phyloP scores from a whole-genome alignment of 2,113 vertebrate species.

The Caranx ignobilis region DNA sequence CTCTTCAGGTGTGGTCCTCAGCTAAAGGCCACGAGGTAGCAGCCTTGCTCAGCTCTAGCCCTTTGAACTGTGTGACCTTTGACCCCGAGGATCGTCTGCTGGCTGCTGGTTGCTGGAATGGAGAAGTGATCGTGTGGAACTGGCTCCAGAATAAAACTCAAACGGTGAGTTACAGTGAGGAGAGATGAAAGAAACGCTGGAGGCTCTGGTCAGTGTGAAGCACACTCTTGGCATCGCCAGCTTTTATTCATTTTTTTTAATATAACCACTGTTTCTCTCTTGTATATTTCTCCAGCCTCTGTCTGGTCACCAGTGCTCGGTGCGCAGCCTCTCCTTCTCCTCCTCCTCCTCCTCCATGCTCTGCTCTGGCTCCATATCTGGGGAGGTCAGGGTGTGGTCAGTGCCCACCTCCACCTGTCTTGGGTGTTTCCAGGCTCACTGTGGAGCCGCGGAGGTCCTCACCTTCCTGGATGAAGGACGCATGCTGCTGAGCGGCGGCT shows the following conservation, averaged over 20 bases:
- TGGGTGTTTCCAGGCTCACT: conserved; percentile 86
- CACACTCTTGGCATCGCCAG: too few species aligned
- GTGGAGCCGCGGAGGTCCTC: conserved; percentile 76
- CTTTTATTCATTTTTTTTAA: not conserved
- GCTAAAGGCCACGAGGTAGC: conserved; percentile 74
- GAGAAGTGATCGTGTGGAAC: conserved; percentile 82
- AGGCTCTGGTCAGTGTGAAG: not conserved
- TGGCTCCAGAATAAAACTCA: conserved; percentile 77
- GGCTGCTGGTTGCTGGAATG: conserved; percentile 88
- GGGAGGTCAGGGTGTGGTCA: conserved; percentile 89
- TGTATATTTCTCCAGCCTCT: conserved; percentile 78
- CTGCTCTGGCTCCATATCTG: conserved; percentile 84
- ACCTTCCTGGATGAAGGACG: conserved; percentile 82
- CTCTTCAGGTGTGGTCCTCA: conserved; percentile 87
- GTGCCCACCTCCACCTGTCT: conserved; percentile 81
- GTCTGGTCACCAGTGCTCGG: conserved; percentile 79
- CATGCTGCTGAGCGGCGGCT: conserved; percentile 85
- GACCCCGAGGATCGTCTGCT: conserved; percentile 84
- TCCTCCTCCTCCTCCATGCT: conserved; percentile 79
- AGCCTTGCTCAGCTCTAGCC: conserved; percentile 68
- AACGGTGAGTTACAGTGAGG: conserved; percentile 64
- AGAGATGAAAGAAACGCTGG: not conserved
- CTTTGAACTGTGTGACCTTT: conserved; percentile 88
- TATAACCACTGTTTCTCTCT: not conserved
- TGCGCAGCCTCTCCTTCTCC: conserved; percentile 86